Evolutionary conservation across 2,888 invertebrate genomes (phyloP).

Genomic region (Drosophila percnosoma): DNA sequence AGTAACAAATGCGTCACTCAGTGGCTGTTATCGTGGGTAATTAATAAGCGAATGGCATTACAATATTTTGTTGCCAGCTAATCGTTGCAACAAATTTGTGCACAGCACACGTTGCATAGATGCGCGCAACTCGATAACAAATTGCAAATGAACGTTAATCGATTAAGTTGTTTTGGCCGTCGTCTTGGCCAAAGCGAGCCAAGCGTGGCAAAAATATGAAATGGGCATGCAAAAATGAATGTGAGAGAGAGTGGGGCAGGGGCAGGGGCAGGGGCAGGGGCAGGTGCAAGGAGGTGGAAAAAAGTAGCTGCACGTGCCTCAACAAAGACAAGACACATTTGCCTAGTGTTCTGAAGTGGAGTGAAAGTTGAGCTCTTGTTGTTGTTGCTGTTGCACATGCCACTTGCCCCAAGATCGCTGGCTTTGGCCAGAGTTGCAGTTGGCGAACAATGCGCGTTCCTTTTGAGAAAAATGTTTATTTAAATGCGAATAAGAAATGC

Average conservation of each 20-base stretch:
- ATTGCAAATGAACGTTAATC: conserved; percentile 79
- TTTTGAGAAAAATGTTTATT: conserved; percentile 72
- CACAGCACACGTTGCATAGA: conserved; percentile 36
- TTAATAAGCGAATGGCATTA: conserved; percentile 72
- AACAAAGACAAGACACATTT: conserved; percentile 52
- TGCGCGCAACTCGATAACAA: conserved; percentile 64
- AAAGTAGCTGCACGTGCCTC: conserved; percentile 62
- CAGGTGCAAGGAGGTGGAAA: background rate
- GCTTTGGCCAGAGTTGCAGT: conserved; percentile 1
- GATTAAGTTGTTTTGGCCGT: conserved; percentile 72
- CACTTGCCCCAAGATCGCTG: conserved; percentile 43
- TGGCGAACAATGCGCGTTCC: conserved; percentile 62
- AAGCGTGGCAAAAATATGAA: conserved; percentile 62
- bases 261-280: background rate
- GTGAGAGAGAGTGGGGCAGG: background rate
- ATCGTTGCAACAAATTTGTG: conserved; percentile 77
- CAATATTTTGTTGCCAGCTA: conserved; percentile 62
- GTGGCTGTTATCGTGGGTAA: conserved; percentile 68
- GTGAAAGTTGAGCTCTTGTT: conserved; percentile 57
- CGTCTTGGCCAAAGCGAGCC: conserved; percentile 4
- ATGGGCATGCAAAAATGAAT: conserved; percentile 71
- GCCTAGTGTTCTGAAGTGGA: conserved; percentile 63
- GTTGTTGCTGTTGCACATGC: conserved; percentile 31
- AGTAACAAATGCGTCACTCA: conserved; percentile 66
- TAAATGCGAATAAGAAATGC: conserved; percentile 74